Base-by-base conservation (phyloP, 2,797 vertebrate genomes). In the Coccyzus lansbergi region DNA sequence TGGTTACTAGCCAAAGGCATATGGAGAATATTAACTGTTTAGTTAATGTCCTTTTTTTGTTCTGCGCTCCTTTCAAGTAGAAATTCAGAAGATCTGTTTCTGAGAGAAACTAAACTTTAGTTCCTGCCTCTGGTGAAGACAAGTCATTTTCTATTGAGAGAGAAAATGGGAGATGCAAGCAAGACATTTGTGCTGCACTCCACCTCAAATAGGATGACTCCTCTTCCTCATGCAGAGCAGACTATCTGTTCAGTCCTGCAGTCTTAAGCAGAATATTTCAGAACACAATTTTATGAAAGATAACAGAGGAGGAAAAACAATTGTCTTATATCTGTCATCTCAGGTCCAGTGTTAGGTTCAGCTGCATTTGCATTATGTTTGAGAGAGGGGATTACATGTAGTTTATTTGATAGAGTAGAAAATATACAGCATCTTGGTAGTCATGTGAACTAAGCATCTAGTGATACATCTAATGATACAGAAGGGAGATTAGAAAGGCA, bases 211-310 rank as follows among this genome's bases (percentile, higher is more conserved):
- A 88, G 36, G 31, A 59, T 1, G 2, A 33, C 28, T 74, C 31
- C 26, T 29, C 26, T 24, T 86, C 49, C 38, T 90, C 33, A 46
- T 53, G n/a, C 55, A 88, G 51, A 86, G 67, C 29, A 52, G 70
- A 44, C 29, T 69, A 21, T 52, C 56, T n/a, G 5, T 49, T 90
- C 63, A 86, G 51, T 48, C 55, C 38, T 76, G 18, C 36, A 90
- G 59, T 17, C n/a, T 34, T 71, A 44, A 84, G 51, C 19, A 92
- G 55, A 92, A 16, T 68, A 75, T 69, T 72, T 77, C 52, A 51
- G 55, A 38, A 62, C 48, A 90, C 5, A 34, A 63, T 74, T 67
- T 80, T 56, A 67, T 49, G 56, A 89, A 91, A 91, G 63, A 22
- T 77, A 89, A 83, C 6, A 26, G 16, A 87, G 40, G 14, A 76